Percentiles rank a stretch among this genome's conserved stretches.
These are phyloP conservation scores for Erpobdella octoculata DNA, from an alignment of 2,888 invertebrate genomes.

Conservation along the genomic window DNA sequence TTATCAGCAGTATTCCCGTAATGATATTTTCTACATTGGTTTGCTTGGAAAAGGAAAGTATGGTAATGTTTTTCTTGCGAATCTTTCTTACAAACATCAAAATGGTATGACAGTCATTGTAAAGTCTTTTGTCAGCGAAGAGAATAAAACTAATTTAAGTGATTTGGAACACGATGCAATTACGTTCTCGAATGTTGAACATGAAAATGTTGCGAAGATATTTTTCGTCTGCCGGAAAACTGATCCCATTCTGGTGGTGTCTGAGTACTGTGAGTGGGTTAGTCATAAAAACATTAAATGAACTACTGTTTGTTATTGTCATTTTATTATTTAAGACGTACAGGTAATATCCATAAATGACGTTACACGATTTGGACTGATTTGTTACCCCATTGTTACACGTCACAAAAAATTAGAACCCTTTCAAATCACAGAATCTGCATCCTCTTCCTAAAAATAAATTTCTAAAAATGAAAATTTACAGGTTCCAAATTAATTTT, in stretches of 20 bases:
- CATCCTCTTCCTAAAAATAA: too few relatives aligned
- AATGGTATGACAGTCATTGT: neutral
- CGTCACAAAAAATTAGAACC: too few relatives aligned
- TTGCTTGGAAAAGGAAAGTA: slow-evolving; percentile 86
- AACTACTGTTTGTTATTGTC: neutral
- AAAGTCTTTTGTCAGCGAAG: too few relatives aligned
- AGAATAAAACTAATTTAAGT: neutral
- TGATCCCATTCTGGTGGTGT: slow-evolving; percentile 78
- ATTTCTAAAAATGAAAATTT: too few relatives aligned
- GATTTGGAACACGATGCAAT: neutral
- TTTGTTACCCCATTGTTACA: too few relatives aligned
- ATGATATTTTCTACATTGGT: too few relatives aligned
- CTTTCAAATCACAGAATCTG: too few relatives aligned
- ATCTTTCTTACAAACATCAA: slow-evolving; percentile 44
- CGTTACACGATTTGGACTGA: too few relatives aligned
- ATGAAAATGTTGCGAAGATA: slow-evolving; percentile 65
- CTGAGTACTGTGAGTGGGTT: slow-evolving; percentile 91
- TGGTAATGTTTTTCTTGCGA: slow-evolving; percentile 76
- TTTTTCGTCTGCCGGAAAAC: slow-evolving; percentile 66
- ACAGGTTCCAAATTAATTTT: too few relatives aligned
- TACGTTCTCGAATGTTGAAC: slow-evolving; percentile 11
- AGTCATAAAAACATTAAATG: neutral
- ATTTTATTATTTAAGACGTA: neutral
- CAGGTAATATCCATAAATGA: neutral
- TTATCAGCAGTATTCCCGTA: too few relatives aligned